A percentile compares a stretch with the other conserved stretches of the same genome.
phyloP scores from a whole-genome alignment of 2,888 invertebrate species.

The Chouioia cunea region DNA sequence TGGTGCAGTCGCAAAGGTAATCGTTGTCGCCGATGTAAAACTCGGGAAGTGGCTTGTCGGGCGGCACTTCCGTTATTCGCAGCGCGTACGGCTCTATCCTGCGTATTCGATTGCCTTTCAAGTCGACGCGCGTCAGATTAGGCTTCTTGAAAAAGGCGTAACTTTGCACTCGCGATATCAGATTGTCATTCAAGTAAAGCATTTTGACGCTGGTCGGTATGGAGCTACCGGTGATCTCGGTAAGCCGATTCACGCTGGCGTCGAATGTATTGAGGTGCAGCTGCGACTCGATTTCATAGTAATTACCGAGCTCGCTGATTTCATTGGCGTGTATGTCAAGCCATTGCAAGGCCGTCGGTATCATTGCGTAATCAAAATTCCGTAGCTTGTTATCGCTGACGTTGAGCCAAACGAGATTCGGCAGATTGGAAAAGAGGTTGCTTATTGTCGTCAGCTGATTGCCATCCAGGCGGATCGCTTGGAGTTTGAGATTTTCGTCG shows the following conservation, averaged over 20 bases:
- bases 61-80: slow-evolving; percentile 81
- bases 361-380: slow-evolving; percentile 87
- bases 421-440: slow-evolving; percentile 83
- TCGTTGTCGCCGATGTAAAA: slow-evolving; percentile 90
- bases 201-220: slow-evolving; percentile 87
- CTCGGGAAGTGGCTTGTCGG: slow-evolving; percentile 80
- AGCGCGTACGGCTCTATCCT: slow-evolving; percentile 82
- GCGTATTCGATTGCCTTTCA: slow-evolving; percentile 84
- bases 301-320: slow-evolving; percentile 86
- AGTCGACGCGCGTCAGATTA: slow-evolving; percentile 84
- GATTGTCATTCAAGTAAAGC: slow-evolving; percentile 83
- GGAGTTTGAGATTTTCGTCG: slow-evolving; percentile 81
- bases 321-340: slow-evolving; percentile 87
- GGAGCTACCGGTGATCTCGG: slow-evolving; percentile 85
- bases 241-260: slow-evolving; percentile 84
- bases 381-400: slow-evolving; percentile 87
- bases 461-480: slow-evolving; percentile 85
- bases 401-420: slow-evolving; percentile 86
- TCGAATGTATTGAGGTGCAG: slow-evolving; percentile 84
- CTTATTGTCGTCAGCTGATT: slow-evolving; percentile 85
- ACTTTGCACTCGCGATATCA: slow-evolving; percentile 85
- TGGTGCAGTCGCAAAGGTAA: slow-evolving; percentile 88
- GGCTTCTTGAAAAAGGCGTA: slow-evolving; percentile 90
- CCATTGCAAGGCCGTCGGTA: slow-evolving; percentile 87
- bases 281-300: slow-evolving; percentile 85